Percentiles rank a stretch among this genome's conserved stretches.
These are phyloP conservation scores for Microtus ochrogaster DNA, from an alignment of 2,113 vertebrate species.

Conservation along the genomic window DNA sequence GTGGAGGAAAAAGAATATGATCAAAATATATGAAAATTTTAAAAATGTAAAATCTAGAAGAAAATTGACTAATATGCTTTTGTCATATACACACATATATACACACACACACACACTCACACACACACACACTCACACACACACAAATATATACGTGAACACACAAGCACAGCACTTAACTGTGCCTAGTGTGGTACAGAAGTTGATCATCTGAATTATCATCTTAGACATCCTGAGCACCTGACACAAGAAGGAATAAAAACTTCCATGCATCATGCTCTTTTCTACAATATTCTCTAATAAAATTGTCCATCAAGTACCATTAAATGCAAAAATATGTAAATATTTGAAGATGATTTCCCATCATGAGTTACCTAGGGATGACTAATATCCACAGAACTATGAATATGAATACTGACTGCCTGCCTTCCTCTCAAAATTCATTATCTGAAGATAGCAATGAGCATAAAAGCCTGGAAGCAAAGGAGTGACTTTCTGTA, in stretches of 20 bases:
- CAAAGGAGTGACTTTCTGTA: neutral
- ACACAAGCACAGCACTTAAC: neutral
- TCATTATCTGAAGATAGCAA: neutral
- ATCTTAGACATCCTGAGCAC: neutral
- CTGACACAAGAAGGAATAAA: neutral
- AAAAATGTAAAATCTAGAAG: neutral
- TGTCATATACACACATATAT: neutral
- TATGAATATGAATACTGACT: neutral
- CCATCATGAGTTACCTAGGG: neutral
- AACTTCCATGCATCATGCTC: neutral
- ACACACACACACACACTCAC: no score
- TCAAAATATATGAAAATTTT: neutral
- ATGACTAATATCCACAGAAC: neutral
- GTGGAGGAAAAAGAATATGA: neutral
- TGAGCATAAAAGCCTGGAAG: neutral
- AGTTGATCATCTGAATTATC: neutral
- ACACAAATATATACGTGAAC: neutral
- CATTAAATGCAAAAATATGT: neutral
- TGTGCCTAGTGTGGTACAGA: neutral
- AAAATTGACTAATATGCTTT: neutral
- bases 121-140: neutral
- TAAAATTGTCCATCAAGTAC: neutral
- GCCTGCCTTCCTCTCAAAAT: neutral
- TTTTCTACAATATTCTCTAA: neutral
- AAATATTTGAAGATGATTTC: neutral